phyloP scores from a whole-genome alignment of 2,797 vertebrate genomes.

The Alexandromys oeconomus region DNA sequence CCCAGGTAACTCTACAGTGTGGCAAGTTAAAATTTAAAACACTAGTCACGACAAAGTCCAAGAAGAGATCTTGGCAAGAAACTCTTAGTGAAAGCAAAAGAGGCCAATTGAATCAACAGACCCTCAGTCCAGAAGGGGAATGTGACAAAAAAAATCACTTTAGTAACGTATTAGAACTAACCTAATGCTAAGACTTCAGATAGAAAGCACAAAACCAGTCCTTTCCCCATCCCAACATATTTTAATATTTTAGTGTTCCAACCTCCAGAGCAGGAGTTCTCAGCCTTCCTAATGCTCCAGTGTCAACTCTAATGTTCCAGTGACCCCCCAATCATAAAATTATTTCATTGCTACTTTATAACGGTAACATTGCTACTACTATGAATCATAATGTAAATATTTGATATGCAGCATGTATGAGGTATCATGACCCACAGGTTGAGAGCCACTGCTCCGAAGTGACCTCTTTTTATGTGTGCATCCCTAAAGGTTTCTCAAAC shows the following conservation, averaged over 20 bases:
- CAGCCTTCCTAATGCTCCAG: too few relatives aligned
- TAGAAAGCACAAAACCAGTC: neutral
- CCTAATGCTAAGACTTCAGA: conserved; percentile 34
- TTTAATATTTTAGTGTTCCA: neutral
- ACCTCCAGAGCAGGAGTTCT: neutral
- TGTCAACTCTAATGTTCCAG: neutral
- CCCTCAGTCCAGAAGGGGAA: neutral
- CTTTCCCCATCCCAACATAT: neutral
- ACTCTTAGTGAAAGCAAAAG: conserved; percentile 38
- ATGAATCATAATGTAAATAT: too few relatives aligned
- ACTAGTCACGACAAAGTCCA: neutral
- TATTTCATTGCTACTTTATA: neutral
- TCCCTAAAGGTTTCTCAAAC: neutral
- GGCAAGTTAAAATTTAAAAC: neutral
- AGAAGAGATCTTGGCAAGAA: neutral
- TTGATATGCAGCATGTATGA: neutral
- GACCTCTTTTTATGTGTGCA: neutral
- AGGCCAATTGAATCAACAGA: neutral
- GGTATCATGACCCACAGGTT: neutral
- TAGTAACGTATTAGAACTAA: conserved; percentile 20
- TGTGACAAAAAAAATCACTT: conserved; percentile 38
- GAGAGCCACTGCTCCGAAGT: neutral
- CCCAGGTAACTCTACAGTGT: neutral
- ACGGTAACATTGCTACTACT: neutral
- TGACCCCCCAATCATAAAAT: neutral